Base-by-base conservation (phyloP, 2,888 invertebrate species). In the Troglohyphantes excavatus region DNA sequence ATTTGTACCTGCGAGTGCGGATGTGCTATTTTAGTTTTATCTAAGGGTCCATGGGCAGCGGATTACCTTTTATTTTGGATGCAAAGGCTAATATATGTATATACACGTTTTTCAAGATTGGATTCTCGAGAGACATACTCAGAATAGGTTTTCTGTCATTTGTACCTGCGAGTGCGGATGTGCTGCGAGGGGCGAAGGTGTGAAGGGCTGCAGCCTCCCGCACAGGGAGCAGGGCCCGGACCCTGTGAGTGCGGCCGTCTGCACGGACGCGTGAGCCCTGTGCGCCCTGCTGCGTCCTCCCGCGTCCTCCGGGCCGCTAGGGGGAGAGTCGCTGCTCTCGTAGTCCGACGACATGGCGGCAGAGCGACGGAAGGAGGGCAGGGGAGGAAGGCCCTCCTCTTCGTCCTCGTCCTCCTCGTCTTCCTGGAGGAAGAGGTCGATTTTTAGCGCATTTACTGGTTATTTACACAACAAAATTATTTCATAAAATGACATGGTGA, bases 321-420 rank as follows among this genome's bases (percentile, higher is more conserved):
- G 94, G 7, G 94, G 94, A 5, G 94, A 94, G 92, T 94, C 94
- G 90, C 93, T 92, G 70, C 90, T 93, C 92, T 94, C 94, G 91
- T 94, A 94, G 90, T 92, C 92, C 79, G 92, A 92, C 9, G 93
- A 92, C 23, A 92, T 92, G 63, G 90, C 89, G 23, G 65, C 81
- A 9, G 87, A 63, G 53, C 91, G 91, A 33, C 92, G 88, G 21
- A 91, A 91, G 61, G 91, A 90, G 68, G 91, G 79, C 3, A 91
- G 91, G 19, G 90, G 76, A 13, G 89, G 91, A 2, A 84, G 70
- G 2, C 78, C 82, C 68, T 81, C 73, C 29, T 75, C 75, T 19
- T 90, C 87, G 6, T 90, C 91, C 19, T 91, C 91, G 70, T 91
- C 87, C 17, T 78, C 82, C 59, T 88, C 81, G 63, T 46, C 46